A percentile compares a stretch with the other conserved stretches of the same genome.
These are phyloP conservation scores for Periophthalmodon schlosseri DNA, from an alignment of 2,113 vertebrate species.

Conservation along the genomic window DNA sequence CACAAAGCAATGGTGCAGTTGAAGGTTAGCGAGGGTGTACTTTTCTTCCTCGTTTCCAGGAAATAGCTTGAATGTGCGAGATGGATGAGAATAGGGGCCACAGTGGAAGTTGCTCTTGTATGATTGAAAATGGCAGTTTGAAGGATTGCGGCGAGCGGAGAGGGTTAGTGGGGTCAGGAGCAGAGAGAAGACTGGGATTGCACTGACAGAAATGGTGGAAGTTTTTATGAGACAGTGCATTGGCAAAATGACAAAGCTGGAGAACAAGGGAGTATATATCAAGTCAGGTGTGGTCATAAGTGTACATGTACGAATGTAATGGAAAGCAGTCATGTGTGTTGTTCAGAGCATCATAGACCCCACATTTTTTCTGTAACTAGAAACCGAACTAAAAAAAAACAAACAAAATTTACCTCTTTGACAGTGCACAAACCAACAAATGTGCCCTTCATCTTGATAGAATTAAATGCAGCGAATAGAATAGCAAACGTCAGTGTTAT, in stretches of 20 bases:
- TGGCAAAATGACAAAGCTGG: not conserved
- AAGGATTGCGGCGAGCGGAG: slow-evolving; percentile 2
- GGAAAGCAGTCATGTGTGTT: not conserved
- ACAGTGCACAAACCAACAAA: no score
- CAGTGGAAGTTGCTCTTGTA: not conserved
- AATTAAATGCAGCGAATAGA: no score
- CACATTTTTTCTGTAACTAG: no score
- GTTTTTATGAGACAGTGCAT: slow-evolving; percentile 1
- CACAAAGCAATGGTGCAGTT: slow-evolving; percentile 14
- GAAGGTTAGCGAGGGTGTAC: not conserved
- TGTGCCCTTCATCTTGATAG: no score
- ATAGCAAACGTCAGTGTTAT: no score
- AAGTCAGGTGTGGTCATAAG: not conserved
- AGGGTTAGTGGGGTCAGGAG: slow-evolving; percentile 4
- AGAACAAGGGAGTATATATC: not conserved
- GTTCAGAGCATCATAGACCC: not conserved
- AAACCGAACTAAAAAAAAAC: no score
- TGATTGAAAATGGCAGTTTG: not conserved
- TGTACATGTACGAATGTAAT: not conserved
- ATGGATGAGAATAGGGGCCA: slow-evolving; percentile 3
- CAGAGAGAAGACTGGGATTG: not conserved
- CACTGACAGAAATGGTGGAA: not conserved
- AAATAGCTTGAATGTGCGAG: slow-evolving; percentile 2
- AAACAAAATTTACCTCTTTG: no score
- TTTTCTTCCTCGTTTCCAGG: slow-evolving; percentile 5